Conservation (phyloP, 2,888 invertebrate species). For the Macrophya annulata region DNA sequence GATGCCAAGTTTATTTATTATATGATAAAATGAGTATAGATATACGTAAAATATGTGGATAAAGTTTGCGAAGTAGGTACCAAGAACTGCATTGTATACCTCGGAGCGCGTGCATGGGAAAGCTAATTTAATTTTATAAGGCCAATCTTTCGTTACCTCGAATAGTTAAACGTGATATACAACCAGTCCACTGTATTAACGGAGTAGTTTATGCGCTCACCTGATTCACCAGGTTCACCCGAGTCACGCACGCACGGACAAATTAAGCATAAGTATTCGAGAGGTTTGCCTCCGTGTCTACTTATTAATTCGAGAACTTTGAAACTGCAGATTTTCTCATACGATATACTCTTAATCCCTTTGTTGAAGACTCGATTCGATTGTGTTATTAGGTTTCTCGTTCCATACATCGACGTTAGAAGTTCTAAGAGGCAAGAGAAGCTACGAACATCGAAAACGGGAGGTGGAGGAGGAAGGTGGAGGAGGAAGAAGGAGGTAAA, state of each 20-base stretch:
- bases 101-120: conserved; percentile 28
- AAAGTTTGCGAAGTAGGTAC: conserved; percentile 9
- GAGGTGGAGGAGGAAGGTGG: no score
- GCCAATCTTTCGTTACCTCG: conserved; percentile 53
- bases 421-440: neutral
- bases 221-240: conserved; percentile 30
- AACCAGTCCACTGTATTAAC: conserved; percentile 47
- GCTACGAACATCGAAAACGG: neutral
- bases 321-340: neutral
- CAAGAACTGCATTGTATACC: conserved; percentile 15
- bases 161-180: conserved; percentile 53
- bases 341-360: neutral
- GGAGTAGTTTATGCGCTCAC: conserved; percentile 45
- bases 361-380: neutral
- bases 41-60: neutral
- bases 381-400: neutral
- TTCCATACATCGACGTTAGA: neutral
- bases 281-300: conserved; percentile 26
- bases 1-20: neutral
- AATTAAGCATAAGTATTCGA: conserved; percentile 41
- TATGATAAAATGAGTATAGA: neutral
- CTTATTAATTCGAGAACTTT: neutral
- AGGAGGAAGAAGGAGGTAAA: conserved; percentile 20
- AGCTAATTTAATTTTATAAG: conserved; percentile 48
- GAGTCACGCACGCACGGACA: conserved; percentile 45